These are phyloP conservation scores for Panurus biarmicus DNA, from an alignment of 2,113 vertebrate species.

Conservation along the genomic window DNA sequence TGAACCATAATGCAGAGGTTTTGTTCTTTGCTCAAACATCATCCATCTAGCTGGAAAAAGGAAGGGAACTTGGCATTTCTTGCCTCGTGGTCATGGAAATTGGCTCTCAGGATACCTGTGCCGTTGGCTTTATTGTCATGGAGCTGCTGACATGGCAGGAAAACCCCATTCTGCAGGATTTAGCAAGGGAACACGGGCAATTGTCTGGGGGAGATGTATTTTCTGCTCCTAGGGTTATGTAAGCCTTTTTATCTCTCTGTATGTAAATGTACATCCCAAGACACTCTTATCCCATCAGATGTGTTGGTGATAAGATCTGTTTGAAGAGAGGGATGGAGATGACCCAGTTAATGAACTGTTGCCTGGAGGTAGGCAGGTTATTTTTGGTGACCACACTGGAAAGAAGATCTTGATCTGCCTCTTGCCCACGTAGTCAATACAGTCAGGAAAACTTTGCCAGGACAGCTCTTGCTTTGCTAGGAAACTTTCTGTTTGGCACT, in stretches of 20 bases:
- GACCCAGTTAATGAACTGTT: neutral
- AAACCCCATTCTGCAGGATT: neutral
- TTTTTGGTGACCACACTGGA: neutral
- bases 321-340: neutral
- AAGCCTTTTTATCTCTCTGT: neutral
- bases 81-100: neutral
- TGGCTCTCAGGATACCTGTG: neutral
- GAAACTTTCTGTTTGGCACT: neutral
- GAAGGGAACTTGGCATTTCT: neutral
- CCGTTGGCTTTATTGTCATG: neutral
- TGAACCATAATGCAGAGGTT: neutral
- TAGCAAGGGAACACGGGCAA: neutral
- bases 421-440: rapidly evolving
- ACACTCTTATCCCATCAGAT: neutral
- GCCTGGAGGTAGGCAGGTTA: neutral
- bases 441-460: rapidly evolving
- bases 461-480: neutral
- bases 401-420: neutral
- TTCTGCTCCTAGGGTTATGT: neutral
- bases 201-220: neutral
- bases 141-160: neutral
- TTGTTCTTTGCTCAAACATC: conserved; percentile 10
- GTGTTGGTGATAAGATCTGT: neutral
- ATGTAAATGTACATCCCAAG: neutral
- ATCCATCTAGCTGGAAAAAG: neutral